Conservation (phyloP, 2,888 invertebrate genomes). For the Catocala fraxini region DNA sequence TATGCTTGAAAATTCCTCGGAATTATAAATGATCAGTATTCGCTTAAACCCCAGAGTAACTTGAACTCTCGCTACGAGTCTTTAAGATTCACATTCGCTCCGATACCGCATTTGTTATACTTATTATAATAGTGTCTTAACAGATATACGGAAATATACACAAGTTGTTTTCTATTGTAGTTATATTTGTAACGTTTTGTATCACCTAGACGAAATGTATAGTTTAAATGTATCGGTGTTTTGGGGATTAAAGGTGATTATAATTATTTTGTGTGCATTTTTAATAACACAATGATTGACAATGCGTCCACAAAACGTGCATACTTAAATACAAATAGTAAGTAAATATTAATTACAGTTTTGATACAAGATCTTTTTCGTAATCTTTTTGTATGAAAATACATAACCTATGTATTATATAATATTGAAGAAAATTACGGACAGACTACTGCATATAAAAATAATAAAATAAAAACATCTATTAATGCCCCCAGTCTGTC, state of each 20-base stretch:
- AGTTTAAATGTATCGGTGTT: constrained; percentile 9
- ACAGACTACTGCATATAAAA: too few species aligned
- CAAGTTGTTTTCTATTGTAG: constrained; percentile 48
- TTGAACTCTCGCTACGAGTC: constrained; percentile 38
- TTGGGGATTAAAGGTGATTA: neutral
- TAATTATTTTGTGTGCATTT: too few species aligned
- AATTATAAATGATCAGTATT: constrained; percentile 27
- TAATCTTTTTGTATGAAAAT: too few species aligned
- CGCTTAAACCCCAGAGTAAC: constrained; percentile 24
- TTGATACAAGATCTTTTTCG: too few species aligned
- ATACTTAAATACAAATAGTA: too few species aligned
- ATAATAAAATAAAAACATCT: too few species aligned
- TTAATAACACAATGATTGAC: neutral
- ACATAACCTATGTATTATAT: too few species aligned
- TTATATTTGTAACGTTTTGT: constrained; percentile 47
- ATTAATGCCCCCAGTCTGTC: too few species aligned
- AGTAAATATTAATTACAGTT: too few species aligned
- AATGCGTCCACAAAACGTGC: too few species aligned
- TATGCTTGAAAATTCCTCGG: constrained; percentile 4
- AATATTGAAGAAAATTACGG: too few species aligned
- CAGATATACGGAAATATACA: constrained; percentile 48
- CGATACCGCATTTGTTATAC: constrained; percentile 32
- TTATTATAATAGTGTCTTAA: constrained; percentile 18
- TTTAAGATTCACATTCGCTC: constrained; percentile 44
- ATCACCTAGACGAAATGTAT: constrained; percentile 38